These are phyloP conservation scores for Campoplex capitator DNA, from an alignment of 2,888 invertebrate genomes.

Conservation along the genomic window DNA sequence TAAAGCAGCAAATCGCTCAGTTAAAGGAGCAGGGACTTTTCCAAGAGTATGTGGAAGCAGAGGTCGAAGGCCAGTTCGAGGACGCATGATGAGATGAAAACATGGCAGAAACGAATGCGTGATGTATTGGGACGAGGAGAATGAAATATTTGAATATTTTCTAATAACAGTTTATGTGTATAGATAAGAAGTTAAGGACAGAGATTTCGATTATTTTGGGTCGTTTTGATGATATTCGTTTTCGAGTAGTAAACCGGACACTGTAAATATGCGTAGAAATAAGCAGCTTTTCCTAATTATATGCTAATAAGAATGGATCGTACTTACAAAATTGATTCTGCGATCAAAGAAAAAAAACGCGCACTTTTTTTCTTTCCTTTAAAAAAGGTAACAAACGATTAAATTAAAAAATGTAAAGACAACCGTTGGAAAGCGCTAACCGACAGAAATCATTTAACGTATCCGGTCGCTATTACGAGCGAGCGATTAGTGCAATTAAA, in stretches of 20 bases:
- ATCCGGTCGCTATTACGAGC: neutral
- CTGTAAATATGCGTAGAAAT: neutral
- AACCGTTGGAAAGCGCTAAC: neutral
- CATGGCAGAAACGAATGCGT: neutral
- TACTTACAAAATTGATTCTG: neutral
- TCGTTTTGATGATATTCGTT: neutral
- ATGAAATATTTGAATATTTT: neutral
- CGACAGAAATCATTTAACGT: neutral
- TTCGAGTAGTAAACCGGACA: neutral
- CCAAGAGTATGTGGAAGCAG: neutral
- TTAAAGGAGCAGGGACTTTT: conserved; percentile 57
- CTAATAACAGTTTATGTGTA: neutral
- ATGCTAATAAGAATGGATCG: neutral
- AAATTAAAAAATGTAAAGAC: neutral
- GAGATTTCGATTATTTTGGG: neutral
- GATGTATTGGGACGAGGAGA: neutral
- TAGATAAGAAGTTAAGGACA: neutral
- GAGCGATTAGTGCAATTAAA: neutral
- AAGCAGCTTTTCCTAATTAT: neutral
- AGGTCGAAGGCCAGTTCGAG: conserved; percentile 76
- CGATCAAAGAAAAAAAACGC: neutral
- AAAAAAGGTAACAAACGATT: neutral
- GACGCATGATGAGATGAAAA: conserved; percentile 65
- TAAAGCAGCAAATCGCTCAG: conserved; percentile 54
- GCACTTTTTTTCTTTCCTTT: neutral